phyloP scores from a whole-genome alignment of 2,797 vertebrate species.

The Sebastiscus albofasciatus region DNA sequence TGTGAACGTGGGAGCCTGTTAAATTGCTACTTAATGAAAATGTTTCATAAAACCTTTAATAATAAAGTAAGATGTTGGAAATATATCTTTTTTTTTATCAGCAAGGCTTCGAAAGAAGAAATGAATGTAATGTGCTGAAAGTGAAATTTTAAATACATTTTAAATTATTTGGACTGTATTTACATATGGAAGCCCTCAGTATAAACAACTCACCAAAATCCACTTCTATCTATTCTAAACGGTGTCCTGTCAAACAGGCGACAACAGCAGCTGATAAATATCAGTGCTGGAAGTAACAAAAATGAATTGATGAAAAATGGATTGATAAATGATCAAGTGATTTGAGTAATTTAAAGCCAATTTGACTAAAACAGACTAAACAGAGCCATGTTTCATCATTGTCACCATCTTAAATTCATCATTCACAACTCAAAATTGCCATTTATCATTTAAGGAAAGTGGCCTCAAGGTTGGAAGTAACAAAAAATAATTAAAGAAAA shows the following conservation, averaged over 20 bases:
- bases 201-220: slow-evolving; percentile 35
- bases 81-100: not conserved
- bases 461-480: no score
- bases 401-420: no score
- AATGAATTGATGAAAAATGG: no score
- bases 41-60: slow-evolving; percentile 22
- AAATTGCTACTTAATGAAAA: slow-evolving; percentile 22
- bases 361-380: no score
- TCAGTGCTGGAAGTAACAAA: no score
- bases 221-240: not conserved
- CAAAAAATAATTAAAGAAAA: no score
- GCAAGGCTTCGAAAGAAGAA: not conserved
- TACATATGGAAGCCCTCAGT: slow-evolving; percentile 64
- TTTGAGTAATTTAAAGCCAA: no score
- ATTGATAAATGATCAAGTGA: no score
- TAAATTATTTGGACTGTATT: slow-evolving; percentile 37
- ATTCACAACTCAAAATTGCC: no score
- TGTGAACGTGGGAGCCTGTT: not conserved
- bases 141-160: slow-evolving; percentile 2
- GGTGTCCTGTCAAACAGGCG: slow-evolving; percentile 18
- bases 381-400: no score
- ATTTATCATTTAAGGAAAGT: no score
- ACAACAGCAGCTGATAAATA: slow-evolving; percentile 27
- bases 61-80: not conserved
- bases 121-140: slow-evolving; percentile 10